These are phyloP conservation scores for Andrena bicolor DNA, from an alignment of 2,888 invertebrate species.

Conservation along the genomic window DNA sequence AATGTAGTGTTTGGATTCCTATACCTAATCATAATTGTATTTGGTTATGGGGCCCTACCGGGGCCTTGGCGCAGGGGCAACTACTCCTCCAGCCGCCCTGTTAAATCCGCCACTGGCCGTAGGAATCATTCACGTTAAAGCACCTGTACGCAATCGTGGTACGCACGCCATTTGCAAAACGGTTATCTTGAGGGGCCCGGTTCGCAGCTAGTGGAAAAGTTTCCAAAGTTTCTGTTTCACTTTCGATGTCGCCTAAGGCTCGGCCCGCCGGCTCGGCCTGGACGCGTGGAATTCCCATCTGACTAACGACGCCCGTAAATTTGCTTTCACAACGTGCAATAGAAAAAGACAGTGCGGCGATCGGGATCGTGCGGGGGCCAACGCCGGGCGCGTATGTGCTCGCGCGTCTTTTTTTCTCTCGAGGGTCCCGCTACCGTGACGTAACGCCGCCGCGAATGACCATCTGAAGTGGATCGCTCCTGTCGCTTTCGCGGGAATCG, in stretches of 20 bases:
- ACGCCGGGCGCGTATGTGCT: too few species aligned
- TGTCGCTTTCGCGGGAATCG: constrained; percentile 17
- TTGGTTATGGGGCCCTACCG: too few species aligned
- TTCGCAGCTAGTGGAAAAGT: background rate
- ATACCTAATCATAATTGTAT: too few species aligned
- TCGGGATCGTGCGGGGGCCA: background rate
- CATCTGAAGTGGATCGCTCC: constrained; percentile 9
- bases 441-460: background rate
- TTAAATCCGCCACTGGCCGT: too few species aligned
- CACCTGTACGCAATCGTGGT: too few species aligned
- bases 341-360: background rate
- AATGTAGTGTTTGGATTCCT: too few species aligned
- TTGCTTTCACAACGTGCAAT: constrained; percentile 20
- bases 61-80: too few species aligned
- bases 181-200: too few species aligned
- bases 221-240: constrained; percentile 4
- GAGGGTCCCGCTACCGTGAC: constrained; percentile 2
- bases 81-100: too few species aligned
- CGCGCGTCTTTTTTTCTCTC: background rate
- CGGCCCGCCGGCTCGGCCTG: background rate
- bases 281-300: constrained; percentile 19
- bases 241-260: constrained; percentile 23
- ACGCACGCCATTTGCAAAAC: too few species aligned
- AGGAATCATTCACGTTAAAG: too few species aligned
- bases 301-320: constrained; percentile 7